phyloP scores from a whole-genome alignment of 2,888 invertebrate genomes.

The Calameuta filiformis region DNA sequence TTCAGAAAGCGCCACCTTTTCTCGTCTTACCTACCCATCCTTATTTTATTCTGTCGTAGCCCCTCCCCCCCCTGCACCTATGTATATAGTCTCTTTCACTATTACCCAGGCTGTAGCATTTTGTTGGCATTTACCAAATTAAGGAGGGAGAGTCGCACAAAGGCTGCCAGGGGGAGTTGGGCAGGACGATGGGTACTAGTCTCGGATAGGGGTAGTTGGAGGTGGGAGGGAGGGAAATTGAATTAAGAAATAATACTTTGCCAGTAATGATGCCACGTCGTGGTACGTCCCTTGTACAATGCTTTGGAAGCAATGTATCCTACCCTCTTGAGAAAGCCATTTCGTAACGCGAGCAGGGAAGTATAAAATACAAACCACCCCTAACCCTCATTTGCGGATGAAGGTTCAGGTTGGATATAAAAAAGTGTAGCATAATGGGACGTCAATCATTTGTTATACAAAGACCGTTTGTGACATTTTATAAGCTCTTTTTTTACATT shows the following conservation, averaged over 20 bases:
- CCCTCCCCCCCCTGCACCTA: too few species aligned
- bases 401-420: too few species aligned
- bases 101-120: slow-evolving; percentile 47
- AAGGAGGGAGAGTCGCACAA: slow-evolving; percentile 40
- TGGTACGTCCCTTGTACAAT: not conserved
- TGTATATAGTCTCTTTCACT: slow-evolving; percentile 13
- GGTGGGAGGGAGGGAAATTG: slow-evolving; percentile 29
- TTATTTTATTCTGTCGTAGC: too few species aligned
- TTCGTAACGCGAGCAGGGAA: too few species aligned
- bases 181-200: slow-evolving; percentile 6
- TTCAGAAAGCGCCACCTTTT: slow-evolving; percentile 22
- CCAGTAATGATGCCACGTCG: slow-evolving; percentile 50
- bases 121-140: slow-evolving; percentile 62
- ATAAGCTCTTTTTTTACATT: not conserved
- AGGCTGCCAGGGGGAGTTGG: slow-evolving; percentile 18
- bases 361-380: too few species aligned
- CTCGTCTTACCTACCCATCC: slow-evolving; percentile 27
- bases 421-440: too few species aligned
- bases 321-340: not conserved
- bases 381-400: too few species aligned
- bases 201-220: not conserved
- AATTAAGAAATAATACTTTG: slow-evolving; percentile 57
- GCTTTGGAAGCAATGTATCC: not conserved
- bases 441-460: too few species aligned
- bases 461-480: too few species aligned